Base-by-base conservation (phyloP, 2,888 invertebrate species). In the Acleris cristana region DNA sequence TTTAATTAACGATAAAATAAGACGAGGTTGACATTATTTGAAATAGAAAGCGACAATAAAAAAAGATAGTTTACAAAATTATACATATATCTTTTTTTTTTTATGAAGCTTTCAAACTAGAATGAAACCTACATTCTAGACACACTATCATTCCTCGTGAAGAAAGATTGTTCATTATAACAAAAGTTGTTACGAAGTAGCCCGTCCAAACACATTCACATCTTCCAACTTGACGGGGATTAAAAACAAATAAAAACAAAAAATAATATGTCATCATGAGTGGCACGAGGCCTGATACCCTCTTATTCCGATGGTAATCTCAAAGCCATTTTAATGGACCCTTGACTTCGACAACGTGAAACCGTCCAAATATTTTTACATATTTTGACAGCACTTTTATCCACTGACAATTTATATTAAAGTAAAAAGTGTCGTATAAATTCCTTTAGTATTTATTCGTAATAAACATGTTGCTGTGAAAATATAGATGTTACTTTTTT, bases 351-450 rank as follows among this genome's bases (percentile, higher is more conserved):
- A 62, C 66, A 66, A 66, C 56, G 45, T 57, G 30, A 52, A 58
- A 44, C 34, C 58, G 58, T 63, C 45, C 67, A 67, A 67, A 67
- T 51, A 67, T 67, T 67, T 63, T 67, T 67, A 67, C 58, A 63
- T 67, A 67, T 67, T 67, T 67, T 67, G 63, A 67, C 67, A 63
- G 67, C 58, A 52, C 51, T 54, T 67, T 67, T 58, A 67, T 62
- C 18, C 57, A 54, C 48, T 58, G 57, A 49, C 49, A 63, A 63
- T 58, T 62, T 63, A 58, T 62, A 53, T 63, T 45, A 18, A 58
- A 48, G 19, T 63, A 56, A 44, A 65, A 66, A 56, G 61, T 34
- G 51, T 40, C 56, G 44, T 61, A 53, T 66, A 57, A 44, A 57
- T 66, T 49, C 40, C n/a, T 59, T 65, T 48, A 10, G 34, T 19